Base-by-base conservation (phyloP, 1,140 invertebrate genomes). In the Brachionus koreanus region DNA sequence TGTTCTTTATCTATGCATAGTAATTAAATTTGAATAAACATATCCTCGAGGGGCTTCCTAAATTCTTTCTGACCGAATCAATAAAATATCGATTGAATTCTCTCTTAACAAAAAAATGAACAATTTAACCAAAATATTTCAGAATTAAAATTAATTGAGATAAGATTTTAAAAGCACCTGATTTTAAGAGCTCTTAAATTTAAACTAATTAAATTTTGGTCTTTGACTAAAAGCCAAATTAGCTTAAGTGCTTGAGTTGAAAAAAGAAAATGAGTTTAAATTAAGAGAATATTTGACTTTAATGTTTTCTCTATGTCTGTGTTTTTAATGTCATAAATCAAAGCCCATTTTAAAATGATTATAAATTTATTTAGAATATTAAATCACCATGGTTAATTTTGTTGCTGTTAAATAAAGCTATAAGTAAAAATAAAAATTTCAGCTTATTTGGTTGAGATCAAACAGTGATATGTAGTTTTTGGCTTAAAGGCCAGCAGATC, bases 11-110 rank as follows among this genome's bases (percentile, higher is more conserved):
- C 49, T 57, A 57, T 57, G 49, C 49, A 57, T 57, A 7, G 4
- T 67, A 33, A 69, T 37, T 39, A n/a, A 13, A 23, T 37, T 69
- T 39, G 35, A 39, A 37, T 69, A 37, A 37, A 33, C 35, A 37
- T 69, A 69, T 42, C 65, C 65, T 69, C 65, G 37, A 69, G 65
- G 65, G 65, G 33, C 39, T 69, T 39, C 65, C 37, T 57, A 57
- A 57, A 57, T 57, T 57, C 19, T 57, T 57, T 57, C 49, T 57
- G 49, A 16, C 16, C 9, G 19, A 57, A 57, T 57, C 49, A 57
- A 57, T 57, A 57, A 57, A 57, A 57, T 57, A 57, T 57, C 49
- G 49, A 57, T 57, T 57, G 16, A 25, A 57, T 57, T 57, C 16
- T n/a, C n/a, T 19, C 19, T 23, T 23, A 16, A 57, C 19, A 16